Percentiles rank a stretch among this genome's conserved stretches.
phyloP scores from a whole-genome alignment of 2,113 vertebrate genomes.

The Lophochroa leadbeateri region DNA sequence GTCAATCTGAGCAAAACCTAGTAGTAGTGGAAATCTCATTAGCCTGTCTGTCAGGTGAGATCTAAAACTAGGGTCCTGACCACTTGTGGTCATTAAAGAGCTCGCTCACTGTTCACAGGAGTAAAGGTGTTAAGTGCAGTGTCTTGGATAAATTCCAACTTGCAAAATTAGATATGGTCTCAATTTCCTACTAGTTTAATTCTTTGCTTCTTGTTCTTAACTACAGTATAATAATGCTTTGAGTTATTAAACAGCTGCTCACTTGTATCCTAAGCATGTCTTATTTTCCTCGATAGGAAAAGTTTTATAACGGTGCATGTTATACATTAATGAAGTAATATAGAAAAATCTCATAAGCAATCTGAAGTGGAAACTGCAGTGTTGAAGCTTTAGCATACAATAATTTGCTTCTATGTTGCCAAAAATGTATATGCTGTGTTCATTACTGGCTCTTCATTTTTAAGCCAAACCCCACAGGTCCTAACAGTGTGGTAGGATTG shows the following conservation, averaged over 20 bases:
- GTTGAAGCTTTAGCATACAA: not conserved
- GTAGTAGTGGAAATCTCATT: slow-evolving; percentile 33
- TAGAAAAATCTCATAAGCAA: not conserved
- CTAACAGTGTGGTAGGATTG: not conserved
- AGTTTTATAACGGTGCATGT: not conserved
- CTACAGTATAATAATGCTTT: not conserved
- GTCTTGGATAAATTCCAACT: slow-evolving; percentile 27
- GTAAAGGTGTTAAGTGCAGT: slow-evolving; percentile 37
- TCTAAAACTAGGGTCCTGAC: slow-evolving; percentile 37
- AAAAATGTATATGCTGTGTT: not conserved
- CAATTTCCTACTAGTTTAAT: slow-evolving; percentile 16
- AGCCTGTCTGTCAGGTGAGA: slow-evolving; percentile 26
- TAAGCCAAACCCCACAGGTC: not conserved
- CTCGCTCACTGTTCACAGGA: not conserved
- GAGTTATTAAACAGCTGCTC: not conserved
- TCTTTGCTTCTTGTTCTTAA: not conserved
- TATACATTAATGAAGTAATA: not conserved
- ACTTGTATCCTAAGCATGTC: not conserved
- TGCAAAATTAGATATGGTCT: slow-evolving; percentile 28
- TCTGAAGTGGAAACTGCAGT: not conserved
- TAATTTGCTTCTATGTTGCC: not conserved
- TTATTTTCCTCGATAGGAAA: not conserved
- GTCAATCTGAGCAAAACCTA: slow-evolving; percentile 29
- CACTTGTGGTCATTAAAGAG: slow-evolving; percentile 45
- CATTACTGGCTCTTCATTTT: not conserved